Base-by-base conservation (phyloP, 1,140 invertebrate genomes). In the Dendrolimus kikuchii region DNA sequence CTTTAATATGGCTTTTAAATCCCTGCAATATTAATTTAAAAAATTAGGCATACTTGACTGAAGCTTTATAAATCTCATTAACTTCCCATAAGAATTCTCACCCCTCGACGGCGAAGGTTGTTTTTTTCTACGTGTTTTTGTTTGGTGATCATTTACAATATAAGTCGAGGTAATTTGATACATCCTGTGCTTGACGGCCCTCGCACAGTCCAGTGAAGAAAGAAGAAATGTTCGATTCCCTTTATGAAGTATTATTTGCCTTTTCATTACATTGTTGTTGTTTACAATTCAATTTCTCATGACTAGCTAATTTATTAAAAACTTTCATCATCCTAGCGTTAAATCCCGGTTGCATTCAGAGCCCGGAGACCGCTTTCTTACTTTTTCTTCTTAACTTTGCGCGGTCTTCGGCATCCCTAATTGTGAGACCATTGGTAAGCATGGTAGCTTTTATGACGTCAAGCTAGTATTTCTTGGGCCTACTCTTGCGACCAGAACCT, bases 31-130 rank as follows among this genome's bases (percentile, higher is more conserved):
- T 23, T 23, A 23, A 23, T 23, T 23, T 41, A 43, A 58, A 61
- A 61, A 62, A 62, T 55, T 53, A 48, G 48, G 62, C 68, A 77
- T 80, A 80, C 60, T 77, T 74, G 51, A 53, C 55, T 54, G 79
- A 85, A 85, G 81, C 79, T 81, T 71, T 82, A 82, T 69, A 85
- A 85, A 75, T 80, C 77, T 73, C 60, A 71, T 74, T 65, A 69
- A 63, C 62, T 50, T 79, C 69, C 59, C 66, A 78, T 81, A 81
- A 78, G 78, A 81, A 75, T 82, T 82, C 78, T 77, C 81, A 85
- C 79, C 81, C 77, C 74, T 74, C 70, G 59, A 55, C 53, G 46
- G 47, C 59, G 73, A 47, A 62, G 68, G 74, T 80, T 79, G 75
- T 65, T 74, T 84, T 79, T 81, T 81, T 68, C 80, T 70, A 43